Percentiles rank a stretch among this genome's conserved stretches.
phyloP scores from a whole-genome alignment of 2,888 invertebrate species.

The Tetragonisca angustula region DNA sequence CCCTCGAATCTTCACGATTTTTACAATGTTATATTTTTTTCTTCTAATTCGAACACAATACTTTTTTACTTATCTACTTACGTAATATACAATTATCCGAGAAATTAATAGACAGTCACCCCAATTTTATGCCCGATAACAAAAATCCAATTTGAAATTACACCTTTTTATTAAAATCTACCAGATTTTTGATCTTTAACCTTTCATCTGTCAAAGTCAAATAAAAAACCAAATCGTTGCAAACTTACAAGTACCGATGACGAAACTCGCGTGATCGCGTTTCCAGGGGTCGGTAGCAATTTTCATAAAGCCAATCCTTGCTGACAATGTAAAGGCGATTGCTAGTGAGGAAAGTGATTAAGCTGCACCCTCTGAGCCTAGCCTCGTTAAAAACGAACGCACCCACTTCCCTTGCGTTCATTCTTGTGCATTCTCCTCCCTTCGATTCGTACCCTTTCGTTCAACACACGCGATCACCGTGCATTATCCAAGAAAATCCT shows the following conservation, averaged over 20 bases:
- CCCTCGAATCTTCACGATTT: no score
- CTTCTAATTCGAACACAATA: no score
- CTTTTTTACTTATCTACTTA: not conserved
- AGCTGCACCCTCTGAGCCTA: conserved; percentile 77
- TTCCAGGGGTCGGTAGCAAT: conserved; percentile 75
- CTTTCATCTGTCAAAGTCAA: not conserved
- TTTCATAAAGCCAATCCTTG: conserved; percentile 79
- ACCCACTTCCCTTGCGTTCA: conserved; percentile 69
- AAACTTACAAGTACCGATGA: conserved; percentile 76
- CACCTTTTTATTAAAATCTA: not conserved
- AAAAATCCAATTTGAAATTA: not conserved
- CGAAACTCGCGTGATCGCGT: conserved; percentile 65
- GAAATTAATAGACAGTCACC: not conserved
- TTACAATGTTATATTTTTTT: no score
- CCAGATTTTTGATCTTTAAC: not conserved
- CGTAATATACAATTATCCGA: not conserved
- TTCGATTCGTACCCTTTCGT: conserved; percentile 37
- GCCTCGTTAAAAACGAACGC: conserved; percentile 74
- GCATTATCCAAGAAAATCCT: not conserved
- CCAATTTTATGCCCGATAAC: not conserved
- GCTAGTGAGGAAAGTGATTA: conserved; percentile 81
- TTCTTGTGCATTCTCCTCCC: conserved; percentile 61
- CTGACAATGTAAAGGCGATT: conserved; percentile 78
- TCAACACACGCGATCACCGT: conserved; percentile 24
- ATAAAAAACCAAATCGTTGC: not conserved